Evolutionary conservation across 1,140 invertebrate genomes (phyloP).

Genomic region (Odontomachus brunneus): DNA sequence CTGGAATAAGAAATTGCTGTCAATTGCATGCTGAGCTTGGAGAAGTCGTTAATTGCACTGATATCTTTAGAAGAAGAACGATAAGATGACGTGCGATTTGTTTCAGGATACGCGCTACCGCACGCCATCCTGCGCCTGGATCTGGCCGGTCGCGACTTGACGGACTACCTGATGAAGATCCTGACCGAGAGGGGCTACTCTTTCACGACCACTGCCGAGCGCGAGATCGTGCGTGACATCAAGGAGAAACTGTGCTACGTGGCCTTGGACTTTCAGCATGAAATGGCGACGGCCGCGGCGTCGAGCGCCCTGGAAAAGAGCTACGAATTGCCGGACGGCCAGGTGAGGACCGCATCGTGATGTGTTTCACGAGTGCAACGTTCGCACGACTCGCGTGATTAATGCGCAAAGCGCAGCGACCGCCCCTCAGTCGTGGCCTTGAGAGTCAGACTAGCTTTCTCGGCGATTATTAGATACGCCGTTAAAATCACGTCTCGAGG

Average conservation of each 20-base stretch:
- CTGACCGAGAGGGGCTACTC: constrained; percentile 92
- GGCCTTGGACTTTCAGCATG: constrained; percentile 93
- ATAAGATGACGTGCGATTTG: too few relatives aligned
- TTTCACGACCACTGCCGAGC: constrained; percentile 91
- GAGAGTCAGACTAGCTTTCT: not conserved
- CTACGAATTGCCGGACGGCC: constrained; percentile 95
- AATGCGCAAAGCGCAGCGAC: not conserved
- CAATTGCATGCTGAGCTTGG: too few relatives aligned
- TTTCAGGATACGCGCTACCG: constrained; percentile 88
- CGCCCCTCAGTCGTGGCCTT: not conserved
- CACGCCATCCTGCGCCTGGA: constrained; percentile 95
- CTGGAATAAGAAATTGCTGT: too few relatives aligned
- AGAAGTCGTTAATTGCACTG: not conserved
- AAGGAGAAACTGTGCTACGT: constrained; percentile 95
- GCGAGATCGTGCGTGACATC: constrained; percentile 94
- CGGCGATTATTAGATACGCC: too few relatives aligned
- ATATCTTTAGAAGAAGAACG: not conserved
- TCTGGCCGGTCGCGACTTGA: constrained; percentile 95
- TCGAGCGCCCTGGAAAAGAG: constrained; percentile 94
- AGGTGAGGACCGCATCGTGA: constrained; percentile 86
- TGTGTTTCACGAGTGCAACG: not conserved
- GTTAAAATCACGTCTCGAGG: too few relatives aligned
- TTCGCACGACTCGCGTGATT: not conserved
- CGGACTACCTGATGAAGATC: constrained; percentile 96
- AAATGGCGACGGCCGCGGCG: constrained; percentile 94